Base-by-base conservation (phyloP, 2,113 vertebrate genomes). In the Caranx melampygus region DNA sequence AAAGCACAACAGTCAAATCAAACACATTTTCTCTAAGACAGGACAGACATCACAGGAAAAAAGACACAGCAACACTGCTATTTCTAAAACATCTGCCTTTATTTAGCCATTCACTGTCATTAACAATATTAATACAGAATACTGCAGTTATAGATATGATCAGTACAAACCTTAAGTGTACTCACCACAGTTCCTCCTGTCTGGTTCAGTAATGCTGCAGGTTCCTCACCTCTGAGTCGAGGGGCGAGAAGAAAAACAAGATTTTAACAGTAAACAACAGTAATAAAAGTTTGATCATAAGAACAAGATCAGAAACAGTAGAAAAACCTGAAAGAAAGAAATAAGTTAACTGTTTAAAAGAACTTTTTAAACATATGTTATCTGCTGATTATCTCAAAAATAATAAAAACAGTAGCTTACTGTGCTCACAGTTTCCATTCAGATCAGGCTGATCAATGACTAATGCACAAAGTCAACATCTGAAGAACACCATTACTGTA, bases 141-240 rank as follows among this genome's bases (percentile, higher is more conserved):
- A 62, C 20, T 7, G 3, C 2, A 60, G 8, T 5, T 21, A 34
- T 33, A 21, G 54, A 72, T 35, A 58, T 37, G n/a, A 60, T 12
- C 58, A 11, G 26, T 73, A 47, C 10, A 72, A 57, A 12, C 3
- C 16, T 21, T 70, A 62, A 20, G 2, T 33, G 49, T 84, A 93
- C 92, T 93, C 83, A 93, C 92, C 88, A 1, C 1, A 13, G 60
- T 7, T 64, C 21, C 61, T 61, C 13, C 18, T 0, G 62, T 4
- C 31, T 59, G 57, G 5, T 44, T 51, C 35, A 77, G 68, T 67
- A 52, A n/a, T 11, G 7, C 49, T 58, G 51, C 33, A 45, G 82
- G 14, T 57, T 57, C 40, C 26, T 49, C 12, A 15, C 7, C 14
- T 57, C 44, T 11, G 15, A 0, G 35, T 16, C 4, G 35, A 68